These are phyloP conservation scores for Drosophila neocordata DNA, from an alignment of 1,140 invertebrate species.

Conservation along the genomic window DNA sequence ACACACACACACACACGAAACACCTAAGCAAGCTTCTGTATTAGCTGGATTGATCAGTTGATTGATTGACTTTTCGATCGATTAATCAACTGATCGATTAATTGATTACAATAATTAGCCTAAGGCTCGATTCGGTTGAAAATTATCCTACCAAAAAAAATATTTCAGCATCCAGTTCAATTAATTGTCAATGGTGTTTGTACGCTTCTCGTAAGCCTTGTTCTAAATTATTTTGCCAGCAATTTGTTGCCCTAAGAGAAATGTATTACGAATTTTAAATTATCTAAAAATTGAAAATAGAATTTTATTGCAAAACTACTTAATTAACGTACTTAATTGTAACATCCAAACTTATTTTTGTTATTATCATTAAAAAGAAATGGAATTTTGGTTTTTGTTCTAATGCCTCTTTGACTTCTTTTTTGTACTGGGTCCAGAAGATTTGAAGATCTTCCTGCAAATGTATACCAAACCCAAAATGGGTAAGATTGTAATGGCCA, in stretches of 20 bases:
- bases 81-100: too few relatives aligned
- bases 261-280: conserved; percentile 46
- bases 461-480: conserved; percentile 24
- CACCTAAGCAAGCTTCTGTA: conserved; percentile 33
- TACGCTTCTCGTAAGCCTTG: conserved; percentile 66
- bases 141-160: too few relatives aligned
- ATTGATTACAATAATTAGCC: too few relatives aligned
- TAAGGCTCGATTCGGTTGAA: conserved; percentile 10
- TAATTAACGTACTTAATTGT: conserved; percentile 39
- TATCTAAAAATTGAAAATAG: conserved; percentile 12
- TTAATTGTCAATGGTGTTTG: conserved; percentile 63
- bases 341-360: not conserved
- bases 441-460: conserved; percentile 14
- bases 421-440: not conserved
- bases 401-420: conserved; percentile 45
- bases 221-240: conserved; percentile 71
- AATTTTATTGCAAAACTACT: conserved; percentile 6
- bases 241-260: conserved; percentile 54
- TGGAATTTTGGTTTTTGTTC: conserved; percentile 38
- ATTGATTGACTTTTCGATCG: too few relatives aligned
- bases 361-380: conserved; percentile 11
- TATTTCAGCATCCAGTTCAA: conserved; percentile 71
- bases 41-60: conserved; percentile 23
- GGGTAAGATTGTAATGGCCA: conserved; percentile 34
- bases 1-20: conserved; percentile 33